phyloP scores from a whole-genome alignment of 1,140 invertebrate species.

The Pseudomyrmex pallidus region DNA sequence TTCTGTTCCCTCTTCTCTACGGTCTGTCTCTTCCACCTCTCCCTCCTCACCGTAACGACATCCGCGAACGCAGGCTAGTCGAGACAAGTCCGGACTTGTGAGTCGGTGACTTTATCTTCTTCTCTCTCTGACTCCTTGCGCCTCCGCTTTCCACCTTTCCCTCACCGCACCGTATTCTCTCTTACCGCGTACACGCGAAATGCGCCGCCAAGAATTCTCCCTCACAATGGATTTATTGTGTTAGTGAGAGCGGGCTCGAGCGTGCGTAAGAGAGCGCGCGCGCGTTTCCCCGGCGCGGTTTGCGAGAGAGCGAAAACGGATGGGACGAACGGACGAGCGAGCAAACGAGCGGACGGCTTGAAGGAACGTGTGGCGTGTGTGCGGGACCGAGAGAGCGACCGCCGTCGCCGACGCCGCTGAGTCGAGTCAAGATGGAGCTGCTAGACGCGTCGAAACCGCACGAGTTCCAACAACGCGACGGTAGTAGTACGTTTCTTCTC shows the following conservation, averaged over 20 bases:
- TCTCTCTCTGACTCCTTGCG: not conserved
- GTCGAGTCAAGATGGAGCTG: constrained; percentile 72
- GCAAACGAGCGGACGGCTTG: constrained; percentile 32
- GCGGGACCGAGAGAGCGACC: constrained; percentile 43
- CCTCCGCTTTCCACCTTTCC: not conserved
- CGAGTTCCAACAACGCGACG: constrained; percentile 62
- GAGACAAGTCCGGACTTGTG: not conserved
- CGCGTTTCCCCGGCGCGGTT: constrained; percentile 27
- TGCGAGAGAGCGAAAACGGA: constrained; percentile 49
- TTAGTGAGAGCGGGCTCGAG: constrained; percentile 76
- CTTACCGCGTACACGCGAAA: constrained; percentile 73
- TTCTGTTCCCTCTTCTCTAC: constrained; percentile 56
- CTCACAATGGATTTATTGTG: constrained; percentile 83
- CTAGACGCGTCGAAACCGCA: constrained; percentile 65
- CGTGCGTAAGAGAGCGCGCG: constrained; percentile 3
- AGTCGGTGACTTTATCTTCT: not conserved
- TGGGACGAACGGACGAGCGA: constrained; percentile 32
- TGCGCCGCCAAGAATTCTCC: constrained; percentile 79
- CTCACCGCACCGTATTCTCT: constrained; percentile 35
- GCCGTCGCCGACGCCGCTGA: constrained; percentile 13
- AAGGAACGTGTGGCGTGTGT: constrained; percentile 52
- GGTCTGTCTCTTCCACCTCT: too few species aligned
- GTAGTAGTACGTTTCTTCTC: constrained; percentile 43
- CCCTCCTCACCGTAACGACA: constrained; percentile 72
- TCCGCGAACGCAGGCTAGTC: constrained; percentile 66